Evolutionary conservation across 1,140 invertebrate species (phyloP), one percentile per base, ranked within the genome.

Genomic region (Bombus sylvicola): DNA sequence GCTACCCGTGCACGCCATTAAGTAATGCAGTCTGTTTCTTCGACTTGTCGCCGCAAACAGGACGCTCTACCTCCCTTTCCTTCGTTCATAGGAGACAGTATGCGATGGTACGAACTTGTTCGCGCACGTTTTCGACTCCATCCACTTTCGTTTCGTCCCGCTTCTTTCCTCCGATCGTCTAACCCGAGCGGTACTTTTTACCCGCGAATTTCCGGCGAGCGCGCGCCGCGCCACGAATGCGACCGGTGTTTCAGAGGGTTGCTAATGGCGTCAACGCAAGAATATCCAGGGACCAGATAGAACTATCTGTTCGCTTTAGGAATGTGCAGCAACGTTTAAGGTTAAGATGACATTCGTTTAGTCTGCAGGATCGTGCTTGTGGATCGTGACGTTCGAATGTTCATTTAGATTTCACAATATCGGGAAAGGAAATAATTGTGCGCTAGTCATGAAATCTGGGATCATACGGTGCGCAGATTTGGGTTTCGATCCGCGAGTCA

Each of bases 11-110:
- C 91, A 91, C 91, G 85, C 88, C 92, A 94, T 93, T 94, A 93
- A 93, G 89, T 94, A 93, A 94, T 93, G 91, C 91, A 89, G 88
- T 92, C 89, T 88, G 85, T 93, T 93, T 93, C 92, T 93, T 93
- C 89, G 77, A 89, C 87, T 92, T 93, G 92, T 93, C 92, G 88
- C 90, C 84, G 89, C 83, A 72, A 83, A 66, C 76, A 69, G 39
- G 69, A 57, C 68, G 66, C 39, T 62, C 39, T 47, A 57, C 28
- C 34, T 72, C 57, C 66, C 39, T 53, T 53, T 66, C 69, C 28
- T 71, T 68, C 64, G 1, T 53, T 41, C 37, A 0, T 31, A n/a
- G n/a, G 57, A 41, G 41, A 78, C 87, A 74, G 87, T 80, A 81
- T 81, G 81, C 81, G 88, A 88, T 73, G 69, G 79, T 80, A 88